Evolutionary conservation across 1,140 invertebrate genomes (phyloP), one percentile per base, ranked within the genome.

Genomic region (Diachasma alloeum): DNA sequence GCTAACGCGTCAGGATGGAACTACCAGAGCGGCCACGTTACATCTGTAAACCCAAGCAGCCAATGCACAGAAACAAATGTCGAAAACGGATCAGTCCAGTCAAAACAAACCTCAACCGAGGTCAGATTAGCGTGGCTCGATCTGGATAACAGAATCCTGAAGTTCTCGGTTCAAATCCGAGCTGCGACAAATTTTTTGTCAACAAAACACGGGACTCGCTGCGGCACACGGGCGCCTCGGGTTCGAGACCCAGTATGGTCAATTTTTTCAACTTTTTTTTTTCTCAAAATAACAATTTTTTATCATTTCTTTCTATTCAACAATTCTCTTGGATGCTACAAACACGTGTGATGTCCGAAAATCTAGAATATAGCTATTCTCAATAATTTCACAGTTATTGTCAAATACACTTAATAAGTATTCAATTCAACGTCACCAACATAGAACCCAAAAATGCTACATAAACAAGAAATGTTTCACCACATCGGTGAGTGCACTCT

Each of bases 141-240:
- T 53, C 48, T 53, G 48, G n/a, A 0, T 53, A 15, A 19, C 48
- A 53, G 59, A 26, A 63, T 63, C 24, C 59, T 63, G 59, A 63
- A 63, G 59, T 26, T 63, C 59, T 63, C 59, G 59, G 59, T 63
- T 63, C 59, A 31, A 63, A 31, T 63, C 59, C 59, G 59, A 63
- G 59, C 59, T 31, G 59, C 59, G 24, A 63, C 59, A 15, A 31
- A 11, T 53, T 48, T 72, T 72, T 72, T 72, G 11, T 48, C 24
- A 19, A 1, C 2, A 53, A 53, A 46, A 53, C n/a, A 5, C 1
- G 6, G 1, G 17, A 53, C n/a, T 53, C 48, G 17, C 4, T 15
- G n/a, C 48, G 2, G 1, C 17, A 53, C 48, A 15, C 48, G 11
- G 44, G 2, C 2, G 9, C 4, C 48, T 19, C 48, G 13, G 48